Evolutionary conservation across 2,113 vertebrate species (phyloP).

Genomic region (Percina caprodes): DNA sequence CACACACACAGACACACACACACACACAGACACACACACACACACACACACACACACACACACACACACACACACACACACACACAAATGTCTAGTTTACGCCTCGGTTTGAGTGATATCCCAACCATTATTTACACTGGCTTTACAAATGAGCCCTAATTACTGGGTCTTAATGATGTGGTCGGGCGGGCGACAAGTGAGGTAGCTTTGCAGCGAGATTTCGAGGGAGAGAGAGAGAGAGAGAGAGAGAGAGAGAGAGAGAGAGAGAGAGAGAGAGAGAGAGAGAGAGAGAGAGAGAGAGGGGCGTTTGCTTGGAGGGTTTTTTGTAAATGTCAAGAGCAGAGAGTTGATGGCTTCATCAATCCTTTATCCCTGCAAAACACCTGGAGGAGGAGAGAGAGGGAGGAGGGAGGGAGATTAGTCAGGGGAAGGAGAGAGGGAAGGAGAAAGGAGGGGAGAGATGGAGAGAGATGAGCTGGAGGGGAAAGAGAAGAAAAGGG

Average conservation of each 20-base stretch:
- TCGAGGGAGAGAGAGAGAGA: background rate
- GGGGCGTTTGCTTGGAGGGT: constrained; percentile 83
- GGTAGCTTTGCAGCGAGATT: too few relatives aligned
- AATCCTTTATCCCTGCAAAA: constrained; percentile 88
- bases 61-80: constrained; percentile 5
- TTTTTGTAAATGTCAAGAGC: constrained; percentile 89
- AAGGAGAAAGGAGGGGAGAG: background rate
- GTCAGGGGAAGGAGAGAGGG: constrained; percentile 1
- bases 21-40: background rate
- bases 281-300: too few relatives aligned
- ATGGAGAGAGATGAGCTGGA: background rate
- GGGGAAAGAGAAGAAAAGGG: constrained; percentile 12
- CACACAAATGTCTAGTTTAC: constrained; percentile 41
- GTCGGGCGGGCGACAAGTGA: constrained; percentile 62
- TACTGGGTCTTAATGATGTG: constrained; percentile 84
- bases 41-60: constrained; percentile 19
- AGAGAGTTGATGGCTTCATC: constrained; percentile 87
- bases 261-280: too few relatives aligned
- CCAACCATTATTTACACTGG: constrained; percentile 81
- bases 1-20: constrained; percentile 11
- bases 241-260: background rate
- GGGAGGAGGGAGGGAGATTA: too few relatives aligned
- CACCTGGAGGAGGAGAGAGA: constrained; percentile 85
- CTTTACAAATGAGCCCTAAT: constrained; percentile 87
- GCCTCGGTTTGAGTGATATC: constrained; percentile 73